These are phyloP conservation scores for Pipa parva DNA, from an alignment of 2,113 vertebrate genomes.

Conservation along the genomic window DNA sequence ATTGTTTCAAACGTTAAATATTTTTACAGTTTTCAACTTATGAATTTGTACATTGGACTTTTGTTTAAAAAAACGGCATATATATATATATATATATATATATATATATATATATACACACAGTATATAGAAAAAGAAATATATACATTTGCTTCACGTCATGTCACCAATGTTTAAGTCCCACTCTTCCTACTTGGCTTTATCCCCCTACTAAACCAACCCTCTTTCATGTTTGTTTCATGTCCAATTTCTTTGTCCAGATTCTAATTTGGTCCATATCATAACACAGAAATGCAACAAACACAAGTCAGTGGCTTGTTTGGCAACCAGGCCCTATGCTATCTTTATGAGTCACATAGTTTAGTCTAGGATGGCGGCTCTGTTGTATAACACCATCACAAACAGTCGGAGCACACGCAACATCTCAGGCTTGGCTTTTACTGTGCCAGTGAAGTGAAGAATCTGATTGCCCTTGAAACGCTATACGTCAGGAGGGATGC, in stretches of 20 bases:
- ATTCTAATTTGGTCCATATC: no score
- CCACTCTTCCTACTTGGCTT: constrained; percentile 23
- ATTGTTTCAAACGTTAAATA: no score
- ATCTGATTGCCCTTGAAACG: constrained; percentile 15
- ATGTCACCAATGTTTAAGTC: no score
- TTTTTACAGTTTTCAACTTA: no score
- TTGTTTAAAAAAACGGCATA: no score
- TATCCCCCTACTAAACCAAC: constrained; percentile 5
- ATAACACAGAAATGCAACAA: constrained; percentile 31
- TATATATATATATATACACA: no score
- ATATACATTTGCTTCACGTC: no score
- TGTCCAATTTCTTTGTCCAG: no score
- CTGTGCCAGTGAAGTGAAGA: constrained; percentile 27
- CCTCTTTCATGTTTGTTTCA: no score
- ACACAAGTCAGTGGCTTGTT: constrained; percentile 35
- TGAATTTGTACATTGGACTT: no score
- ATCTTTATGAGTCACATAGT: constrained; percentile 45
- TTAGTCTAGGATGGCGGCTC: constrained; percentile 40
- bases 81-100: no score
- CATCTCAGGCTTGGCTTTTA: constrained; percentile 39
- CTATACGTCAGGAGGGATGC: constrained; percentile 13
- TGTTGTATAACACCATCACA: constrained; percentile 43
- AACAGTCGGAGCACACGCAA: constrained; percentile 18
- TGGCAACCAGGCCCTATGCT: constrained; percentile 34
- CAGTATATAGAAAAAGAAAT: no score